Evolutionary conservation across 2,888 invertebrate species (phyloP).

Genomic region (Xestia sexstrigata): DNA sequence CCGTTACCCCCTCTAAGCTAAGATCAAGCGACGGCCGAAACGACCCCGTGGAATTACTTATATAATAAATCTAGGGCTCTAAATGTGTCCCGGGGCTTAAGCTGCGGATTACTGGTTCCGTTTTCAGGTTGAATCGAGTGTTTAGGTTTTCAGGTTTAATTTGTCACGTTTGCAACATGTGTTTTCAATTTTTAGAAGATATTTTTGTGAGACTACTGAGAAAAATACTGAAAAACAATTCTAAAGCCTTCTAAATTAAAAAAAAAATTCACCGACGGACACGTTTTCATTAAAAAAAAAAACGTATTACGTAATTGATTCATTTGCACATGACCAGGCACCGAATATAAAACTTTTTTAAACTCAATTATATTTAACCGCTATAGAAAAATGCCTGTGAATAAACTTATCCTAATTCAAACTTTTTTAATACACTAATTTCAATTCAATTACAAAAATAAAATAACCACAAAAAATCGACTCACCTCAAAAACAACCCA

Average conservation of each 20-base stretch:
- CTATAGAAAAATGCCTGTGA: neutral
- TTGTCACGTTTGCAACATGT: neutral
- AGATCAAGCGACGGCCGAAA: conserved; percentile 61
- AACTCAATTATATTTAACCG: neutral
- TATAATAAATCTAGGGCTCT: conserved; percentile 66
- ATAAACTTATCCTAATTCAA: neutral
- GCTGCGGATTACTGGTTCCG: conserved; percentile 50
- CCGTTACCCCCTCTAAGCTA: conserved; percentile 46
- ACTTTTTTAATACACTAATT: neutral
- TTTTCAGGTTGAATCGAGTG: conserved; percentile 42
- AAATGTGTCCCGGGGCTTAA: conserved; percentile 60
- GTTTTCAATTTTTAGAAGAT: neutral
- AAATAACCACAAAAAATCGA: conserved; percentile 35
- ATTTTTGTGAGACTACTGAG: neutral
- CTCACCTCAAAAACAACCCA: conserved; percentile 70
- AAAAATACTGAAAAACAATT: neutral
- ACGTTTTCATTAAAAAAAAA: neutral
- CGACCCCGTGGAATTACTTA: conserved; percentile 58
- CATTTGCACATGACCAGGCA: neutral
- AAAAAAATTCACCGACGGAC: neutral
- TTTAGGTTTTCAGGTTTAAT: conserved; percentile 28
- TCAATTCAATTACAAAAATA: neutral
- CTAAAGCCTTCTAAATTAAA: neutral
- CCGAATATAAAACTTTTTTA: too few relatives aligned
- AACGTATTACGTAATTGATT: conserved; percentile 30